These are phyloP conservation scores for Brachypterus glaber DNA, from an alignment of 2,888 invertebrate species.

Conservation along the genomic window DNA sequence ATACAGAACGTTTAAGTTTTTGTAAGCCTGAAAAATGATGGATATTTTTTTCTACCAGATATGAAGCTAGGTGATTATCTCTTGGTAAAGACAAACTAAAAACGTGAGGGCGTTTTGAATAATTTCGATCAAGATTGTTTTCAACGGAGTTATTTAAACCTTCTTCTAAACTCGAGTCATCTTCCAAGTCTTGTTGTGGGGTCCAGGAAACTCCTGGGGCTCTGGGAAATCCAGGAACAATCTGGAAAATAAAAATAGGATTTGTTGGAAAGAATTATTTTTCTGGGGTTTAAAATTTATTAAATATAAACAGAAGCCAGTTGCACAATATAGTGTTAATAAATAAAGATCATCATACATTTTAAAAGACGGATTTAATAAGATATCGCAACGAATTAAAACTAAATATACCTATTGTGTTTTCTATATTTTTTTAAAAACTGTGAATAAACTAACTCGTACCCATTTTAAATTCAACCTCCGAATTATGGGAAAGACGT, in stretches of 20 bases:
- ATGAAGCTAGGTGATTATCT: constrained; percentile 46
- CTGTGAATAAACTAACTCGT: too few relatives aligned
- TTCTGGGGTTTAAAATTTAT: background rate
- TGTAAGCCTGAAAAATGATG: constrained; percentile 39
- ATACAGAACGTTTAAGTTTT: constrained; percentile 61
- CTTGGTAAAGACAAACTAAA: constrained; percentile 70
- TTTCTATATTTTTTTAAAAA: too few relatives aligned
- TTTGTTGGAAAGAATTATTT: too few relatives aligned
- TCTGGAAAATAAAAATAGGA: constrained; percentile 12
- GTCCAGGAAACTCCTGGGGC: constrained; percentile 54
- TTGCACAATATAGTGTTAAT: too few relatives aligned
- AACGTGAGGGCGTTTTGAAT: constrained; percentile 44
- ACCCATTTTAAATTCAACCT: too few relatives aligned
- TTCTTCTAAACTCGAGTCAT: constrained; percentile 38
- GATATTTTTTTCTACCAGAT: constrained; percentile 35
- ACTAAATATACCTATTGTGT: too few relatives aligned
- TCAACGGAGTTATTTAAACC: constrained; percentile 24
- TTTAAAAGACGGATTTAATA: too few relatives aligned
- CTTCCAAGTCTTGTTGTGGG: constrained; percentile 74
- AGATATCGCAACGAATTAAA: too few relatives aligned
- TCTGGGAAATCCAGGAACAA: constrained; percentile 11
- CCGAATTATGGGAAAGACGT: too few relatives aligned
- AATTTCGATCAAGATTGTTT: constrained; percentile 13
- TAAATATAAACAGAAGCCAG: background rate
- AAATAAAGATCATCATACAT: too few relatives aligned